Percentiles rank a stretch among this genome's conserved stretches.
Conservation (phyloP, 2,888 invertebrate species). For the Amphipyra berbera region DNA sequence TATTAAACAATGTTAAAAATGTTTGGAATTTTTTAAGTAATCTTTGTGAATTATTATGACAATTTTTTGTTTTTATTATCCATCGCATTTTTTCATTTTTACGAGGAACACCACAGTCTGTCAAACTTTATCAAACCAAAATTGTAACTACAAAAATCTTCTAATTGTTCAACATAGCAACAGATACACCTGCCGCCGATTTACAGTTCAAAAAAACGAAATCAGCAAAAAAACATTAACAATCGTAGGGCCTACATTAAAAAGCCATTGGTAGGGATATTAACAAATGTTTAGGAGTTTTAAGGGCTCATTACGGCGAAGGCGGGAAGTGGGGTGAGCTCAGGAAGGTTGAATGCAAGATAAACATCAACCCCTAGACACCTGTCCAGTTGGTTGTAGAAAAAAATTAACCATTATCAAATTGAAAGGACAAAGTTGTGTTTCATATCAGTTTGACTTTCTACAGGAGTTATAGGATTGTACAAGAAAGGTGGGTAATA, state of each 20-base stretch:
- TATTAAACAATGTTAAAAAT: too few species aligned
- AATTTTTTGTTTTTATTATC: too few species aligned
- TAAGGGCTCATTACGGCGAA: slow-evolving; percentile 75
- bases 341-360: slow-evolving; percentile 56
- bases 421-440: slow-evolving; percentile 22
- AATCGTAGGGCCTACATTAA: slow-evolving; percentile 72
- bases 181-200: slow-evolving; percentile 56
- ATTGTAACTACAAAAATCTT: slow-evolving; percentile 14
- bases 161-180: slow-evolving; percentile 37
- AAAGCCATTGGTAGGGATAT: slow-evolving; percentile 78
- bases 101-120: too few species aligned
- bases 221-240: slow-evolving; percentile 64
- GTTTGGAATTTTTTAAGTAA: too few species aligned
- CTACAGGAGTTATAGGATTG: slow-evolving; percentile 3
- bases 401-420: slow-evolving; percentile 32
- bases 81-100: too few species aligned
- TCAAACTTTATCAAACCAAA: too few species aligned
- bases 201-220: slow-evolving; percentile 52
- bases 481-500: slow-evolving; percentile 20
- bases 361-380: slow-evolving; percentile 59
- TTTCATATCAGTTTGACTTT: slow-evolving; percentile 12
- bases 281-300: slow-evolving; percentile 82
- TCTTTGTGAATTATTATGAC: too few species aligned
- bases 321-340: slow-evolving; percentile 53
- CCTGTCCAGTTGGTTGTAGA: slow-evolving; percentile 47